Conservation (phyloP, 1,140 invertebrate genomes). For the Zaprionus inermis region DNA sequence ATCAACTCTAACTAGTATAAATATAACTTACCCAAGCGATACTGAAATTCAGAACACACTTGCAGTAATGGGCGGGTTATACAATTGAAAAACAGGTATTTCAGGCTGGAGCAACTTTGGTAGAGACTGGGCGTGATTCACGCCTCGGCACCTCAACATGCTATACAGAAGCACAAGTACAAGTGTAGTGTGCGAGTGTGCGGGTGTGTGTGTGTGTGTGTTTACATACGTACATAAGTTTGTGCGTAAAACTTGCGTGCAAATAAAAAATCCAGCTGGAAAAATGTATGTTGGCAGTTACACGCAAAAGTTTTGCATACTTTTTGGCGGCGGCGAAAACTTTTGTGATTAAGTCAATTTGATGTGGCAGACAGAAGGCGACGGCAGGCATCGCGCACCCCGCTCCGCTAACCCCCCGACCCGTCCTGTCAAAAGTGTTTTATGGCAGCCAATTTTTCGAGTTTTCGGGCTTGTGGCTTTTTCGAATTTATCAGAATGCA, state of each 20-base stretch:
- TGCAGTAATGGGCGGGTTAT: neutral
- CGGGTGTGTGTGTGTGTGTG: neutral
- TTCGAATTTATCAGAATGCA: conserved; percentile 6
- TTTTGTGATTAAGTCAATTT: conserved; percentile 65
- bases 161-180: neutral
- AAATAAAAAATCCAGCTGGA: conserved; percentile 2
- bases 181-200: neutral
- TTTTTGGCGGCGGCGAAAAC: conserved; percentile 36
- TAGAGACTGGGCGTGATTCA: conserved; percentile 15
- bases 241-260: conserved; percentile 18
- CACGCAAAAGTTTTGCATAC: conserved; percentile 46
- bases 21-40: neutral
- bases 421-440: neutral
- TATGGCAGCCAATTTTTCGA: neutral
- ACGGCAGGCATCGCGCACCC: neutral
- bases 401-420: neutral
- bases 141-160: neutral
- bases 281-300: conserved; percentile 16
- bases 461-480: neutral
- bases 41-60: conserved; percentile 5
- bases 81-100: conserved; percentile 10
- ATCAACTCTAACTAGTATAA: neutral
- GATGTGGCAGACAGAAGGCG: conserved; percentile 32
- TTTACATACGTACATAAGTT: neutral
- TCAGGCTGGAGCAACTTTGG: conserved; percentile 10